Conservation (phyloP, 2,888 invertebrate genomes). For the Epirrhoe alternata region DNA sequence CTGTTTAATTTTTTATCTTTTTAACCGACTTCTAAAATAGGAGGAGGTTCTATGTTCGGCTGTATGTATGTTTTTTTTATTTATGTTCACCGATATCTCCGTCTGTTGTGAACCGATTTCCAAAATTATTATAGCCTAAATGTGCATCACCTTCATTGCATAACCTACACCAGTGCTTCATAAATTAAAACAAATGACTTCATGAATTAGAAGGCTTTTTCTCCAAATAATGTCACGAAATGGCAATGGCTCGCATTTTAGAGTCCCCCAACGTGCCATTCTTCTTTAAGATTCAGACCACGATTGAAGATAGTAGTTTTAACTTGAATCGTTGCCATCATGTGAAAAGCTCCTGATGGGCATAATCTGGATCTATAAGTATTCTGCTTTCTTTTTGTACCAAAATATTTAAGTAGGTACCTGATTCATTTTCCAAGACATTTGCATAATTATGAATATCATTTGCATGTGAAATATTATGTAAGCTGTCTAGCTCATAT, state of each 20-base stretch:
- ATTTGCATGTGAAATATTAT: constrained; percentile 20
- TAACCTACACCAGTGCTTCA: too few relatives aligned
- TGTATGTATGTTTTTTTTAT: too few relatives aligned
- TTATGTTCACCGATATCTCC: too few relatives aligned
- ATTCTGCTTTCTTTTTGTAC: constrained; percentile 9
- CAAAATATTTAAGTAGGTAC: constrained; percentile 19
- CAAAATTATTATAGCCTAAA: too few relatives aligned
- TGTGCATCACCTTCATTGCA: too few relatives aligned
- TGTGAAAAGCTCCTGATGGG: not conserved
- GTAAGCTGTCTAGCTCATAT: constrained; percentile 18
- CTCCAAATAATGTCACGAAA: not conserved
- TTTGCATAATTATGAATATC: constrained; percentile 33
- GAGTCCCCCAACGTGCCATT: not conserved
- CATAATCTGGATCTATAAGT: constrained; percentile 13
- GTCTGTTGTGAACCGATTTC: too few relatives aligned
- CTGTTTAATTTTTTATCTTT: too few relatives aligned
- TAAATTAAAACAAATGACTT: not conserved
- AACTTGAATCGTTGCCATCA: not conserved
- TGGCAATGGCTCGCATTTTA: not conserved
- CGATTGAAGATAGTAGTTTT: constrained; percentile 2
- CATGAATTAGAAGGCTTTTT: not conserved
- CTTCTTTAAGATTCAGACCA: constrained; percentile 20
- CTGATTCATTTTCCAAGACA: constrained; percentile 36
- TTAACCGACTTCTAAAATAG: too few relatives aligned
- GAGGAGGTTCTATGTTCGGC: too few relatives aligned